A percentile compares a stretch with the other conserved stretches of the same genome.
These are phyloP conservation scores for Zygogramma bicolorata DNA, from an alignment of 2,888 invertebrate species.

Conservation along the genomic window DNA sequence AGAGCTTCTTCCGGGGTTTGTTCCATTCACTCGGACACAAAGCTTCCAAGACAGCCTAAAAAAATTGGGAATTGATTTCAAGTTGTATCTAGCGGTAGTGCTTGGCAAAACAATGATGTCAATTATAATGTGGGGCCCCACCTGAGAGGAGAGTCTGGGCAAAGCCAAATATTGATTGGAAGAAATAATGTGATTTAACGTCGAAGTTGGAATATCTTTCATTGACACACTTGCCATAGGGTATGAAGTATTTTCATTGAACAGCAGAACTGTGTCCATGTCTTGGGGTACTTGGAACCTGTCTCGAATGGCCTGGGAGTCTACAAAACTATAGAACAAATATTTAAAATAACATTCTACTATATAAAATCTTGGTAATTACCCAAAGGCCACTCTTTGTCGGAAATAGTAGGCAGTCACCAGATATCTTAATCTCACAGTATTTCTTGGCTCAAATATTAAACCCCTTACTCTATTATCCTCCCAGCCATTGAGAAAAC, in stretches of 20 bases:
- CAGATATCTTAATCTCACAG: constrained; percentile 86
- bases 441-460: constrained; percentile 84
- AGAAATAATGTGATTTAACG: constrained; percentile 88
- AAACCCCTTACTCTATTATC: constrained; percentile 93
- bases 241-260: constrained; percentile 86
- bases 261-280: constrained; percentile 85
- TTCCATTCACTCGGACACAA: constrained; percentile 93
- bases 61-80: too few species aligned
- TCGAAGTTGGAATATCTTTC: constrained; percentile 89
- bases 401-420: constrained; percentile 89
- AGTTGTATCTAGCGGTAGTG: too few species aligned
- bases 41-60: constrained; percentile 78
- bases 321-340: constrained; percentile 74
- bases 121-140: too few species aligned
- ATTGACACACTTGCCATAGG: constrained; percentile 91
- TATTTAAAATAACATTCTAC: background rate
- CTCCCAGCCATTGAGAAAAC: constrained; percentile 88
- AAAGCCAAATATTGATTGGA: constrained; percentile 89
- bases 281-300: constrained; percentile 81
- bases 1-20: constrained; percentile 78
- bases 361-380: constrained; percentile 55
- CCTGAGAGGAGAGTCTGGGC: constrained; percentile 94
- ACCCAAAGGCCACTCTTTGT: constrained; percentile 90
- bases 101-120: too few species aligned
- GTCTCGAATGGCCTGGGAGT: constrained; percentile 73